Evolutionary conservation across 2,797 vertebrate genomes (phyloP).

Genomic region (Lutjanus campechanus): DNA sequence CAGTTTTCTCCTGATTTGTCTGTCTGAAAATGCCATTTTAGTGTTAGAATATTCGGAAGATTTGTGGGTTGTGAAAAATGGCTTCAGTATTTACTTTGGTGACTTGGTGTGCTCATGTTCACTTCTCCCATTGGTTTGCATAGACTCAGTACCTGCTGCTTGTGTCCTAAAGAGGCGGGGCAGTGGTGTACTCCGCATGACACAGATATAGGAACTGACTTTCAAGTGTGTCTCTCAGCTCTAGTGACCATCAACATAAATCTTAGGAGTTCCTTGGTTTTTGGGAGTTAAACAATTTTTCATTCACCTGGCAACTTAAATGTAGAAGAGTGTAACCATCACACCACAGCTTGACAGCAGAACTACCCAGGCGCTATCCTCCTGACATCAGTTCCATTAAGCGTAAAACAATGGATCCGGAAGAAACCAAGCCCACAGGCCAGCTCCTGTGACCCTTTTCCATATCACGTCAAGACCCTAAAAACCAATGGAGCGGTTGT

Average conservation of each 20-base stretch:
- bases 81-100: no score
- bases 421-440: conserved; percentile 32
- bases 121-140: no score
- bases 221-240: no score
- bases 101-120: no score
- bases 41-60: no score
- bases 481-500: conserved; percentile 54
- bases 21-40: no score
- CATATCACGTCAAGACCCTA: conserved; percentile 49
- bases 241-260: background rate
- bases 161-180: no score
- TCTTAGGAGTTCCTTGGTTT: background rate
- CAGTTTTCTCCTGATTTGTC: no score
- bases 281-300: background rate
- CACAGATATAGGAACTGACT: no score
- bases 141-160: no score
- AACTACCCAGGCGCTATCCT: conserved; percentile 23
- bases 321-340: conserved; percentile 43
- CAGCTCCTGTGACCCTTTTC: conserved; percentile 42
- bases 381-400: conserved; percentile 62
- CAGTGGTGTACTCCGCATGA: no score
- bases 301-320: conserved; percentile 21
- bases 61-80: no score
- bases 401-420: conserved; percentile 47
- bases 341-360: conserved; percentile 48